Percentiles rank a stretch among this genome's conserved stretches.
phyloP scores from a whole-genome alignment of 2,797 vertebrate genomes.

The Amblyraja radiata region DNA sequence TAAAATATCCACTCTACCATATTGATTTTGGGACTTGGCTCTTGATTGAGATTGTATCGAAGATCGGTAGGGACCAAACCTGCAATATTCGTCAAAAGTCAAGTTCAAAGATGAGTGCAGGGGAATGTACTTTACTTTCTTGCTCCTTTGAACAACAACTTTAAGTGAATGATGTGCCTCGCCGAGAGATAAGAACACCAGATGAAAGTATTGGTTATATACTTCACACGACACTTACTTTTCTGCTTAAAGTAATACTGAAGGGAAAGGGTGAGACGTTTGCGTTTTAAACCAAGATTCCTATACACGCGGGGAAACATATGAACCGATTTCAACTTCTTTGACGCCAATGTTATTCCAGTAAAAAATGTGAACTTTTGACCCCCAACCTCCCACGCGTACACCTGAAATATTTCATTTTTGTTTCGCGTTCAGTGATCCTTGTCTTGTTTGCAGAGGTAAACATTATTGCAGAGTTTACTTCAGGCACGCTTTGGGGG shows the following conservation, averaged over 20 bases:
- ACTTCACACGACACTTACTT: background rate
- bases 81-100: background rate
- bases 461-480: background rate
- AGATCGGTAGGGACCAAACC: background rate
- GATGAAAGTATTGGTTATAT: background rate
- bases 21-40: background rate
- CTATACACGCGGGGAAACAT: background rate
- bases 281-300: background rate
- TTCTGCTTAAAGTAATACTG: background rate
- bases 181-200: background rate
- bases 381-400: background rate
- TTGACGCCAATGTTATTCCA: background rate
- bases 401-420: constrained; percentile 9
- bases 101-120: background rate
- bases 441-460: background rate
- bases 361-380: constrained; percentile 2
- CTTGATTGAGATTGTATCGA: background rate
- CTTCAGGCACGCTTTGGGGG: background rate
- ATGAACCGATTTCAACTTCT: background rate
- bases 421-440: background rate
- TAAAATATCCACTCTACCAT: background rate
- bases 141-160: background rate
- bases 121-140: too few relatives aligned
- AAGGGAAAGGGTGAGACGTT: background rate
- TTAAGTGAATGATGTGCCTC: background rate